Conservation (phyloP, 2,888 invertebrate genomes). For the Tetrapedia diversipes region DNA sequence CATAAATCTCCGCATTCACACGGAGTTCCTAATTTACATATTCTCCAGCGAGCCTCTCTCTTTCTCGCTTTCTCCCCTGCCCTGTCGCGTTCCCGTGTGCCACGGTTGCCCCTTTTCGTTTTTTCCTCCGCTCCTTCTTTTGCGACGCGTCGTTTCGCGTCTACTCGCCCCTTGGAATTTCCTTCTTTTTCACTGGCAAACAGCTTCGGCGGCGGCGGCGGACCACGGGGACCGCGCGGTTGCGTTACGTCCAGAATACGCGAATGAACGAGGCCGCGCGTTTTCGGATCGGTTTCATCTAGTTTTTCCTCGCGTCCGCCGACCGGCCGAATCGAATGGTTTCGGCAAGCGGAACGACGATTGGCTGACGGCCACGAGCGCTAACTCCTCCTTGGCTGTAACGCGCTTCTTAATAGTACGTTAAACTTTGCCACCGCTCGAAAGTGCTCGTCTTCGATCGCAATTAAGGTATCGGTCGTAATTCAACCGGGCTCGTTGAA, state of each 20-base stretch:
- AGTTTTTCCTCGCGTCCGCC: not conserved
- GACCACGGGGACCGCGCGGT: too few species aligned
- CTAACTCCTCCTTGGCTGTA: slow-evolving; percentile 31
- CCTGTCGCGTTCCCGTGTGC: slow-evolving; percentile 19
- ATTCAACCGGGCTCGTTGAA: slow-evolving; percentile 39
- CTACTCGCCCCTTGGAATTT: slow-evolving; percentile 38
- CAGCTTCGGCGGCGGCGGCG: too few species aligned
- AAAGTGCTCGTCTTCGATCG: slow-evolving; percentile 60
- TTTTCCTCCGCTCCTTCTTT: slow-evolving; percentile 35
- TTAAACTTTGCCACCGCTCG: slow-evolving; percentile 62
- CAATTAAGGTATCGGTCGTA: slow-evolving; percentile 66
- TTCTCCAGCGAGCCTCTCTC: slow-evolving; percentile 72
- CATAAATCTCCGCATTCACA: slow-evolving; percentile 83
- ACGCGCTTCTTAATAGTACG: slow-evolving; percentile 60
- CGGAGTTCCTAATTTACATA: slow-evolving; percentile 83
- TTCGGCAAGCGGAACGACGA: slow-evolving; percentile 15
- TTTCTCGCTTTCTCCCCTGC: slow-evolving; percentile 25
- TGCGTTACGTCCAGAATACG: not conserved
- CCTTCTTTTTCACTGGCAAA: slow-evolving; percentile 23
- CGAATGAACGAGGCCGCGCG: not conserved
- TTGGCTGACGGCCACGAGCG: slow-evolving; percentile 32
- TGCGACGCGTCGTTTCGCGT: slow-evolving; percentile 37
- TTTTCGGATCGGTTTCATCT: not conserved
- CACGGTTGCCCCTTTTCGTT: slow-evolving; percentile 35
- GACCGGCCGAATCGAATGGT: not conserved